Base-by-base conservation (phyloP, 1,140 invertebrate genomes). In the Brachionus plicatilis region DNA sequence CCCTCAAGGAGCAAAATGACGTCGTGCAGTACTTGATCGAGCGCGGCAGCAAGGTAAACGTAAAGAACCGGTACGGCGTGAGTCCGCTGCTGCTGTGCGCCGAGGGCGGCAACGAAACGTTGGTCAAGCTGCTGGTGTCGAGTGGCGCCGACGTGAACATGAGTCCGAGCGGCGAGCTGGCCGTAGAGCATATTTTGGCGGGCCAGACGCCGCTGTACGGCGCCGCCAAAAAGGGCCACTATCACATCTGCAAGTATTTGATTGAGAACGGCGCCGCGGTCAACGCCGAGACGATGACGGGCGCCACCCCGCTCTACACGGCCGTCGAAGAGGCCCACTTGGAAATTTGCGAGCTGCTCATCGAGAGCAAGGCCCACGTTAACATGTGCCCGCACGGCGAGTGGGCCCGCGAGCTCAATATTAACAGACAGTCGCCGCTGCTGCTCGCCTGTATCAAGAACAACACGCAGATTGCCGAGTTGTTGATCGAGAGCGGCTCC, bases 301-400 rank as follows among this genome's bases (percentile, higher is more conserved):
- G 84, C 11, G 56, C 75, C 86, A 96, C 96, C 27, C 94, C 95
- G 56, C 89, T 97, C 45, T 94, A 96, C 89, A 92, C 95, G 87
- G 95, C 95, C 41, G 92, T 93, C 4, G 94, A 94, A 88, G 94
- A 95, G 87, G 95, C 95, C 0, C 93, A 96, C 89, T 89, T 92
- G 33, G 90, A 92, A 53, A 94, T 96, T 17, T 68, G 72, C 43
- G 8, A 85, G 37, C 50, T 76, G n/a, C 20, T 85, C 9, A 79
- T 85, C 37, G 72, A 85, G 41, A 33, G 24, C 37, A 66, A 47
- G 12, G 84, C 84, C 20, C 33, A 85, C 27, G 84, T 85, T n/a
- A 79, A 85, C 33, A 24, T 37, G 14, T 33, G 6, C 24, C 70
- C 84, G 33, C 53, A 68, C n/a, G 79, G 79, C 41, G 79, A 82